Evolutionary conservation across 2,888 invertebrate species (phyloP).

Genomic region (Catocala fraxini): DNA sequence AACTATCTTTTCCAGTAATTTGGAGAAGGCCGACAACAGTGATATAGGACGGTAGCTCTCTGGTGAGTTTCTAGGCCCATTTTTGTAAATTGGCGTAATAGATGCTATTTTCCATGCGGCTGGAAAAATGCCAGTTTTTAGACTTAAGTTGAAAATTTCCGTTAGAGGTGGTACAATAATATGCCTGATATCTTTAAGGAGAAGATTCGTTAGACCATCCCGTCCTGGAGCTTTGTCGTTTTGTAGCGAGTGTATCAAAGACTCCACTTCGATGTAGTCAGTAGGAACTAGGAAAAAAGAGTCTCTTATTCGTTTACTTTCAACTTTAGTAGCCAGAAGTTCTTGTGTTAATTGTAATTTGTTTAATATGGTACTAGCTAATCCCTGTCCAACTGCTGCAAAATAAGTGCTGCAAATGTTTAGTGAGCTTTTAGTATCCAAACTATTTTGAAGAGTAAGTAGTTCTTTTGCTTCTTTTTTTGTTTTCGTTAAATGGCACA

Average conservation of each 20-base stretch:
- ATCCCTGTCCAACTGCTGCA: not conserved
- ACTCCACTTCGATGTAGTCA: not conserved
- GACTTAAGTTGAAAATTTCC: too few relatives aligned
- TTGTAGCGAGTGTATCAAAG: not conserved
- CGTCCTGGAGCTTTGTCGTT: not conserved
- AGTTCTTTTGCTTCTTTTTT: not conserved
- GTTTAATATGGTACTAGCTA: not conserved
- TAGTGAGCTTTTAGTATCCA: not conserved
- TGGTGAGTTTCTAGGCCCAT: too few relatives aligned
- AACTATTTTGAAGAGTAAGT: not conserved
- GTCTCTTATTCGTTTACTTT: not conserved
- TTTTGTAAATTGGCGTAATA: too few relatives aligned
- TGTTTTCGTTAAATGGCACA: slow-evolving; percentile 1
- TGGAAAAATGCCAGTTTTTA: too few relatives aligned
- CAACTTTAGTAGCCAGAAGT: not conserved
- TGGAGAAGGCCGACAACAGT: too few relatives aligned
- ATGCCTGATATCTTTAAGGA: not conserved
- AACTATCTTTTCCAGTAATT: too few relatives aligned
- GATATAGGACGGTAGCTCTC: too few relatives aligned
- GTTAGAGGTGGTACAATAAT: too few relatives aligned
- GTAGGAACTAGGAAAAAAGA: not conserved
- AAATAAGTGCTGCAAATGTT: not conserved
- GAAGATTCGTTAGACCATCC: not conserved
- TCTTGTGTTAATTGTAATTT: not conserved
- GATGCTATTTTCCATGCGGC: too few relatives aligned